phyloP scores from a whole-genome alignment of 2,797 vertebrate genomes.

The Pseudopleuronectes americanus region DNA sequence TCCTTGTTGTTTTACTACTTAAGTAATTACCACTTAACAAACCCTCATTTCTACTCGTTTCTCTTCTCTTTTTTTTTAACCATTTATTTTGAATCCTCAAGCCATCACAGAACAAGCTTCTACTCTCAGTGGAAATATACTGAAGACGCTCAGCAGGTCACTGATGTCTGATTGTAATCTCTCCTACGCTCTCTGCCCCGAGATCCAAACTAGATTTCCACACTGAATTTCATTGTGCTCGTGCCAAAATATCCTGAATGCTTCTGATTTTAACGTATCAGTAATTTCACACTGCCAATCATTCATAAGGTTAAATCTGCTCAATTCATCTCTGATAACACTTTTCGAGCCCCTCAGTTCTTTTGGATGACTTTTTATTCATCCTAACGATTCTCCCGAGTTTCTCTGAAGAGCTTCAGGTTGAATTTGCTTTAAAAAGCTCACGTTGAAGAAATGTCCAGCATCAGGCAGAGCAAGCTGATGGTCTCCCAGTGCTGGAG shows the following conservation, averaged over 20 bases:
- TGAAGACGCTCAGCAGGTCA: conserved; percentile 67
- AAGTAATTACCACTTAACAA: conserved; percentile 26
- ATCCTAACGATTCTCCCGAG: neutral
- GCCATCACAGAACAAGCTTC: conserved; percentile 44
- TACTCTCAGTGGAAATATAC: conserved; percentile 49
- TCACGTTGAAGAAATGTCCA: too few species aligned
- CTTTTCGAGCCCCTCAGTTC: neutral
- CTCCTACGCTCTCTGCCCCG: conserved; percentile 6
- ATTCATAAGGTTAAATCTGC: neutral
- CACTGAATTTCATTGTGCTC: conserved; percentile 38
- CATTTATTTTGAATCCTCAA: conserved; percentile 56
- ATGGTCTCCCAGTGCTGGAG: too few species aligned
- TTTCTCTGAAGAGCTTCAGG: neutral
- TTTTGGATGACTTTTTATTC: neutral
- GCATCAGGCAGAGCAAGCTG: too few species aligned
- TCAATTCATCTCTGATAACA: neutral
- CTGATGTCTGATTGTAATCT: conserved; percentile 66
- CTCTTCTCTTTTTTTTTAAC: conserved; percentile 30
- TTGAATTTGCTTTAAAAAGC: too few species aligned
- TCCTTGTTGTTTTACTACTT: conserved; percentile 25
- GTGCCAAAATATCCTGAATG: neutral
- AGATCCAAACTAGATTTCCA: conserved; percentile 45
- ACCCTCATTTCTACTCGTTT: conserved; percentile 26
- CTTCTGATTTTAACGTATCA: neutral
- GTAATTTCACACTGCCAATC: conserved; percentile 1